Evolutionary conservation across 2,888 invertebrate genomes (phyloP), one percentile per base, ranked within the genome.

Genomic region (Taphrorychus bicolor): DNA sequence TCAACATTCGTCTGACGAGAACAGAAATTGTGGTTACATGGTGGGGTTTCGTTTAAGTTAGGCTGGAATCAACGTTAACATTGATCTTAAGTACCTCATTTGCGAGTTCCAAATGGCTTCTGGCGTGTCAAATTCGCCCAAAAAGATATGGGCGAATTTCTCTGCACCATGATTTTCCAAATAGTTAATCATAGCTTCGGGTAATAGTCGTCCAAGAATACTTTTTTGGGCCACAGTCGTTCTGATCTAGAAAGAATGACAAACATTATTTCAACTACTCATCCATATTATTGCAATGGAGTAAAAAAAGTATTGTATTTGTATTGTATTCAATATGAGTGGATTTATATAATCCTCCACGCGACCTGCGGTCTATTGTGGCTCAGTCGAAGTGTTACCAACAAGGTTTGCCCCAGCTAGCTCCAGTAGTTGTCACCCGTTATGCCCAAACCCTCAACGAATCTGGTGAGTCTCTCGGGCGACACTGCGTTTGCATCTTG

Each of bases 81-180:
- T 18, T 7, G 9, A 9, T 19, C 4, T 19, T 21, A 0, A 19
- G 52, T 52, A 90, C 91, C 93, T 90, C 98, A 99, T 99, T 83
- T 97, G 97, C 0, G 92, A 89, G 81, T 95, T 98, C 99, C 99
- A 99, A 72, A 99, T 99, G 0, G 97, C 98, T 84, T 99, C 99
- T 0, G 99, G 99, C 5, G 98, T 99, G 83, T 99, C 98, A 85
- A 95, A 99, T 84, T 99, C 99, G 0, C 98, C 98, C 16, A 98
- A 86, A 83, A 94, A 96, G 76, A 96, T 97, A 84, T 99, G 96
- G 0, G 99, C 97, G 83, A 99, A 99, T 81, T 97, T 97, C 71
- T 98, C 98, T 0, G 98, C 89, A 0, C 98, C 98, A 79, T 99
- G 97, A 82, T 99, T 98, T 82, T 99, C 98, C 63, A 99, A 84